These are phyloP conservation scores for Macrotus californicus DNA, from an alignment of 2,113 vertebrate genomes.

Conservation along the genomic window DNA sequence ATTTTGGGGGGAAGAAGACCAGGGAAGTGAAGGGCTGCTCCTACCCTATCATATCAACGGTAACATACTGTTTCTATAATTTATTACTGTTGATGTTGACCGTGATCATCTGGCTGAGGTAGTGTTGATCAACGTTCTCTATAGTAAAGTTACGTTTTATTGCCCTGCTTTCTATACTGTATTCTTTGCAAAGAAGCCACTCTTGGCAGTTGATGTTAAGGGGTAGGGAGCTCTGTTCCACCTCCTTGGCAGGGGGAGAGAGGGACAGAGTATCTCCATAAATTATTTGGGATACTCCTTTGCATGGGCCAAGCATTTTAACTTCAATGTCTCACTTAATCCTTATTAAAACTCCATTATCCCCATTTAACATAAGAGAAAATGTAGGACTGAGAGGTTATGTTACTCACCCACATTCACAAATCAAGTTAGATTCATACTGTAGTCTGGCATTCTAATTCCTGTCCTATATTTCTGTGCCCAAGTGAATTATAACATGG, in stretches of 20 bases:
- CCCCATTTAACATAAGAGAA: background rate
- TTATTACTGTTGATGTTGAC: background rate
- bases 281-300: background rate
- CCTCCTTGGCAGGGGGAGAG: background rate
- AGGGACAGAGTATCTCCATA: background rate
- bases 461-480: background rate
- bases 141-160: background rate
- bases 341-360: background rate
- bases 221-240: background rate
- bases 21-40: background rate
- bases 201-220: rapidly evolving
- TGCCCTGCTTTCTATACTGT: background rate
- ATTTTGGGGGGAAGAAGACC: background rate
- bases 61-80: background rate
- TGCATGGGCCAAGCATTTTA: background rate
- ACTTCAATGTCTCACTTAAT: background rate
- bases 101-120: background rate
- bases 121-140: background rate
- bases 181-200: background rate
- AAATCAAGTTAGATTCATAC: background rate
- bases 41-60: no score
- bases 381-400: background rate
- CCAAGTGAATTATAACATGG: background rate
- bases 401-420: background rate
- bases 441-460: background rate